Percentiles rank a stretch among this genome's conserved stretches.
Conservation (phyloP, 2,797 vertebrate genomes). For the Phoxinus dragarum region DNA sequence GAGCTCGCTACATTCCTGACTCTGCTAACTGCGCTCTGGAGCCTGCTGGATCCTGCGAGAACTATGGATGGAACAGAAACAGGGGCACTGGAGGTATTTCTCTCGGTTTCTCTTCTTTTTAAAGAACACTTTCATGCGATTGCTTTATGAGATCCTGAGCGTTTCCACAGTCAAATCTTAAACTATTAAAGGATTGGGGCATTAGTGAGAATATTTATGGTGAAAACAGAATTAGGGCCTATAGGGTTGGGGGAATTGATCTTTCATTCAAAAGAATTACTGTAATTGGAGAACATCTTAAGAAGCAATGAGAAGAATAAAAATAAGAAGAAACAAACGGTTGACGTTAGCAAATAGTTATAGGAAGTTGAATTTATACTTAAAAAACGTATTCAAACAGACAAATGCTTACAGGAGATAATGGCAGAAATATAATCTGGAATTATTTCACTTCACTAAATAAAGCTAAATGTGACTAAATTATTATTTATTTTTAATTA, state of each 20-base stretch:
- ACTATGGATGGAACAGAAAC: neutral
- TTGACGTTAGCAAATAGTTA: neutral
- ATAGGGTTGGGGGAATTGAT: neutral
- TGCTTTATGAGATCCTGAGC: neutral
- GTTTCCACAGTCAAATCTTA: neutral
- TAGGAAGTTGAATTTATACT: neutral
- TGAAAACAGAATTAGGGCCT: neutral
- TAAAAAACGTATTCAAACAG: no score
- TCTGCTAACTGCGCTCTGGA: conserved; percentile 23
- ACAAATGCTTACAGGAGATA: neutral
- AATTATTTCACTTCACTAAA: neutral
- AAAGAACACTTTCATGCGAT: neutral
- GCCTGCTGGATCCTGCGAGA: conserved; percentile 12
- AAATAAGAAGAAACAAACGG: neutral
- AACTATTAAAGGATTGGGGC: neutral
- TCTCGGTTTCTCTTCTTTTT: neutral
- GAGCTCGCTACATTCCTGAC: conserved; percentile 48
- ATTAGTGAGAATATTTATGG: neutral
- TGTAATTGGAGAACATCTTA: neutral
- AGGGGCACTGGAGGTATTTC: neutral
- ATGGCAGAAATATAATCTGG: neutral
- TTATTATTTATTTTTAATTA: neutral
- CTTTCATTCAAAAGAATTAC: neutral
- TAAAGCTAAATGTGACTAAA: neutral
- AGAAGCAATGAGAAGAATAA: neutral